Percentiles rank a stretch among this genome's conserved stretches.
Conservation (phyloP, 2,888 invertebrate genomes). For the Hermodice carunculata region DNA sequence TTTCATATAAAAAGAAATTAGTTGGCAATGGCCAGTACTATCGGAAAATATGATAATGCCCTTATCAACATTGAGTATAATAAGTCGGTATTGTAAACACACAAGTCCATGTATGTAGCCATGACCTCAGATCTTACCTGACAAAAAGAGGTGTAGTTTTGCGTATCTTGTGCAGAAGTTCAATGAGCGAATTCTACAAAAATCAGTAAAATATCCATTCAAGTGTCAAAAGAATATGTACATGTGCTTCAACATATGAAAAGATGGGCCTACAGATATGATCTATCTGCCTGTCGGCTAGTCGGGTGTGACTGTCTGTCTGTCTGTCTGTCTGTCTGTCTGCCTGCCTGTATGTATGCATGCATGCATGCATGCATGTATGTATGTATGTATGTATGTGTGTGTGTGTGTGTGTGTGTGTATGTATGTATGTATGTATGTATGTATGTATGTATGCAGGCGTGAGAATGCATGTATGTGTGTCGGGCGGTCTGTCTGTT, state of each 20-base stretch:
- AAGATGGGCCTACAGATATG: too few relatives aligned
- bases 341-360: too few relatives aligned
- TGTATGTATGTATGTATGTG: neutral
- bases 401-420: neutral
- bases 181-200: neutral
- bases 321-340: too few relatives aligned
- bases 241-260: neutral
- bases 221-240: neutral
- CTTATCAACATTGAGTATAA: too few relatives aligned
- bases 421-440: conserved; percentile 3
- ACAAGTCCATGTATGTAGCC: too few relatives aligned
- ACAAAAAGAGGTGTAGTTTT: conserved; percentile 9
- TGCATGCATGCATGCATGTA: neutral
- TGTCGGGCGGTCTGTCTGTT: neutral
- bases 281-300: too few relatives aligned
- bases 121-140: conserved; percentile 2
- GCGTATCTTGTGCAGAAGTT: conserved; percentile 1
- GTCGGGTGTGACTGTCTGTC: neutral
- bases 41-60: too few relatives aligned
- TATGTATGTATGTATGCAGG: conserved; percentile 8
- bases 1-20: too few relatives aligned
- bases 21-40: too few relatives aligned
- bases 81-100: too few relatives aligned
- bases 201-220: neutral
- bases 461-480: neutral